Evolutionary conservation across 2,797 vertebrate species (phyloP).

Genomic region (Neosilurus mollespiculum): DNA sequence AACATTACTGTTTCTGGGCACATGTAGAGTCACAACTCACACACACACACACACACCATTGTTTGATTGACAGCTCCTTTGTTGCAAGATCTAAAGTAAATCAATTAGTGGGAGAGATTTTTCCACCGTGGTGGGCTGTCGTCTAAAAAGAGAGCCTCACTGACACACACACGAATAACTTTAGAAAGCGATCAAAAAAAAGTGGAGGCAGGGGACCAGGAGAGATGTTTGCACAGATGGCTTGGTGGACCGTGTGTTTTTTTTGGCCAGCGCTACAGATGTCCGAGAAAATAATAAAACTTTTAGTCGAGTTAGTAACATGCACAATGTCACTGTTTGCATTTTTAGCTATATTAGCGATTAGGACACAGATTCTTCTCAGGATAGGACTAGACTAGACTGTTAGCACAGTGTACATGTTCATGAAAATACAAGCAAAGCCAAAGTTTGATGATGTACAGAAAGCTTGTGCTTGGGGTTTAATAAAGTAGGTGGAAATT

Average conservation of each 20-base stretch:
- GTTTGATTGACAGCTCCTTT: conserved; percentile 53
- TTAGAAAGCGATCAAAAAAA: conserved; percentile 45
- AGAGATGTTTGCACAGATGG: conserved; percentile 58
- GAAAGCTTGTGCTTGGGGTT: neutral
- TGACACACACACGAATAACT: conserved; percentile 46
- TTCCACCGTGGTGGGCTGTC: conserved; percentile 49
- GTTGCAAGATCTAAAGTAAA: conserved; percentile 53
- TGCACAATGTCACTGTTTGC: neutral
- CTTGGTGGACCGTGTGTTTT: conserved; percentile 22
- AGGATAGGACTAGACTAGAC: neutral
- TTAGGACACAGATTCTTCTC: neutral
- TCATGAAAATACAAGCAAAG: neutral
- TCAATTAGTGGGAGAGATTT: conserved; percentile 46
- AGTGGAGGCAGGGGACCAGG: conserved; percentile 14
- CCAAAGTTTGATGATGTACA: neutral
- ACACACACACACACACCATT: conserved; percentile 7
- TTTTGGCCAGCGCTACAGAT: neutral
- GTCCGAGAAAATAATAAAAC: neutral
- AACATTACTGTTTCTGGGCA: conserved; percentile 38
- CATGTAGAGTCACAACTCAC: conserved; percentile 27
- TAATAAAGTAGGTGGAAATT: neutral
- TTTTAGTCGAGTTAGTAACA: neutral
- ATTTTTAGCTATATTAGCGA: neutral
- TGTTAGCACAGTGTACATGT: neutral
- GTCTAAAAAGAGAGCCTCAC: conserved; percentile 42